phyloP scores from a whole-genome alignment of 2,888 invertebrate species.

The Tachystola acroxantha region DNA sequence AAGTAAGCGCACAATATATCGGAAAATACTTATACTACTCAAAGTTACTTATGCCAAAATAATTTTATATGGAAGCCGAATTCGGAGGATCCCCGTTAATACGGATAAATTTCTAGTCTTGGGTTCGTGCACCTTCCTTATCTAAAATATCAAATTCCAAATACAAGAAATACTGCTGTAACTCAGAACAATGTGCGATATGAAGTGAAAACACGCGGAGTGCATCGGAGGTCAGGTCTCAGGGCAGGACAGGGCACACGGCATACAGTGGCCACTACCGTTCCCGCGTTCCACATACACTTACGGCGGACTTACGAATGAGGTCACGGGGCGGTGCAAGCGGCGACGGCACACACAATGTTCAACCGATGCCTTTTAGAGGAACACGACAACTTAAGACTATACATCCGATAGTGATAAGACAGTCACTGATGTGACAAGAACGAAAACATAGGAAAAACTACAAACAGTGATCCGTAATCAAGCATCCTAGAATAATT shows the following conservation, averaged over 20 bases:
- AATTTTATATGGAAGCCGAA: too few species aligned
- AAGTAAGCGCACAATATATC: too few species aligned
- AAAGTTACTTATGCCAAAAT: too few species aligned
- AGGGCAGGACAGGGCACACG: slow-evolving; percentile 45
- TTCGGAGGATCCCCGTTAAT: too few species aligned
- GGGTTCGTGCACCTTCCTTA: too few species aligned
- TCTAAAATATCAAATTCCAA: too few species aligned
- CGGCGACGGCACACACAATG: slow-evolving; percentile 4
- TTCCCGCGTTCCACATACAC: slow-evolving; percentile 71
- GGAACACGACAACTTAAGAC: not conserved
- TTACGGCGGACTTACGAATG: slow-evolving; percentile 9
- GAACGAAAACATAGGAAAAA: not conserved
- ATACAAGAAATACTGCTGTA: slow-evolving; percentile 2
- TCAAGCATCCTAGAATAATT: slow-evolving; percentile 56
- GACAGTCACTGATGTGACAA: not conserved
- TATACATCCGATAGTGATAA: not conserved
- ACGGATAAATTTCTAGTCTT: too few species aligned
- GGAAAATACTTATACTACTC: too few species aligned
- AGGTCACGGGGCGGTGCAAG: slow-evolving; percentile 19
- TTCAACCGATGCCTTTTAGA: not conserved
- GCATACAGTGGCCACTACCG: slow-evolving; percentile 48
- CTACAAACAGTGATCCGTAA: slow-evolving; percentile 26
- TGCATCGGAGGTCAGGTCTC: slow-evolving; percentile 12
- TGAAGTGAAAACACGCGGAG: slow-evolving; percentile 17
- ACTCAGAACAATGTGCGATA: slow-evolving; percentile 11